Evolutionary conservation across 2,797 vertebrate species (phyloP), one percentile per base, ranked within the genome.

Genomic region (Varecia variegata): DNA sequence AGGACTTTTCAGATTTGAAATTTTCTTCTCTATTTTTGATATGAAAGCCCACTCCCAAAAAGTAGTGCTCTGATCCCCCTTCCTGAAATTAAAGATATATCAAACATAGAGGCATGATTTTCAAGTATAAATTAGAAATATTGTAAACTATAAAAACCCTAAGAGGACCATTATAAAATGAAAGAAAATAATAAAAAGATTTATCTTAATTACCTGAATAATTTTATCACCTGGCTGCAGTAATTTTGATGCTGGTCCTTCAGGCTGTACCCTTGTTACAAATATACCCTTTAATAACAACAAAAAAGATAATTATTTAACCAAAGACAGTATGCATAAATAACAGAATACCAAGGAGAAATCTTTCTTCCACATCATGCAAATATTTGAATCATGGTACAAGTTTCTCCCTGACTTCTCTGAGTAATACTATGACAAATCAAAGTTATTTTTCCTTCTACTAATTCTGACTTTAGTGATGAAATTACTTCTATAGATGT

Each of bases 201-300:
- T 60, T 86, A 82, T 77, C 32, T 96, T 85, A 92, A 65, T 98
- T 99, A 99, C 99, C 99, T 99, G 99, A 97, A 99, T 98, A 92
- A 99, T 99, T 99, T 99, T 99, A 98, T 99, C 99, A 73, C 99
- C 99, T 50, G 99, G 99, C 97, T 99, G 99, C 90, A 99, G 98
- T 82, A 99, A 97, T 98, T 99, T 99, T 94, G 98, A 99, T 82
- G 99, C 99, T 17, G 99, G 99, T 96, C 99, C 99, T 79, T 99
- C 99, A 92, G 99, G 98, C 83, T 99, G 99, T 96, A 99, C 99
- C 98, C 99, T 99, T 18, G 99, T 99, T 98, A 99, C 99, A 98
- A 99, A 99, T 98, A 99, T 99, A 95, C 99, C 99, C 99, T 99
- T 98, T 92, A 98, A 97, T 90, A 98, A 97, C 7, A 98, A 92